Evolutionary conservation across 2,797 vertebrate genomes (phyloP).

Genomic region (Typhlichthys eigenmanni): DNA sequence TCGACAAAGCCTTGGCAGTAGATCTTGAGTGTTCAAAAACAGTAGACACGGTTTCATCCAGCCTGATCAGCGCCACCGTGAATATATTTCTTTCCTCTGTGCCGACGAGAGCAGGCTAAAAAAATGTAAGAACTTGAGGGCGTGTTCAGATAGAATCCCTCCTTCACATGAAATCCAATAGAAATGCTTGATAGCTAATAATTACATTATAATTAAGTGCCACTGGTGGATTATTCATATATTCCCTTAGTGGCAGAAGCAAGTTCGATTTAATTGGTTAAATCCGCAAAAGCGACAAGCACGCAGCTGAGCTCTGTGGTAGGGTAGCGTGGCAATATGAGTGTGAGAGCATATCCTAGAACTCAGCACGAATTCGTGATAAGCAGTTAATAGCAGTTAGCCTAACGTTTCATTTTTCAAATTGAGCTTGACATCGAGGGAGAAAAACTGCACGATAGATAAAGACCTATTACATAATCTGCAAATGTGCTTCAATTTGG

Average conservation of each 20-base stretch:
- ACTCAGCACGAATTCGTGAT: too few relatives aligned
- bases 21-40: slow-evolving; percentile 8
- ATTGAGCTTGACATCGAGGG: too few relatives aligned
- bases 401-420: too few relatives aligned
- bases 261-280: too few relatives aligned
- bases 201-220: slow-evolving; percentile 48
- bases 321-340: not conserved
- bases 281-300: not conserved
- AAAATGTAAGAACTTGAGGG: slow-evolving; percentile 46
- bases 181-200: slow-evolving; percentile 37
- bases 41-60: slow-evolving; percentile 13
- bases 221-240: slow-evolving; percentile 31
- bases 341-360: too few relatives aligned
- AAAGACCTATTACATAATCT: too few relatives aligned
- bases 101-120: slow-evolving; percentile 24
- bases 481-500: too few relatives aligned
- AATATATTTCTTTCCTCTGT: slow-evolving; percentile 19
- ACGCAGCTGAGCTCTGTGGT: not conserved
- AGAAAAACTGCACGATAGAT: too few relatives aligned
- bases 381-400: too few relatives aligned
- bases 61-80: slow-evolving; percentile 35
- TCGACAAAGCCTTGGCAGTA: slow-evolving; percentile 13
- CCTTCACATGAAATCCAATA: slow-evolving; percentile 51
- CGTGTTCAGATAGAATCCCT: slow-evolving; percentile 62
- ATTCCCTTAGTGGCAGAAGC: too few relatives aligned